phyloP scores from a whole-genome alignment of 2,113 vertebrate species.

The Callaeas wilsoni region DNA sequence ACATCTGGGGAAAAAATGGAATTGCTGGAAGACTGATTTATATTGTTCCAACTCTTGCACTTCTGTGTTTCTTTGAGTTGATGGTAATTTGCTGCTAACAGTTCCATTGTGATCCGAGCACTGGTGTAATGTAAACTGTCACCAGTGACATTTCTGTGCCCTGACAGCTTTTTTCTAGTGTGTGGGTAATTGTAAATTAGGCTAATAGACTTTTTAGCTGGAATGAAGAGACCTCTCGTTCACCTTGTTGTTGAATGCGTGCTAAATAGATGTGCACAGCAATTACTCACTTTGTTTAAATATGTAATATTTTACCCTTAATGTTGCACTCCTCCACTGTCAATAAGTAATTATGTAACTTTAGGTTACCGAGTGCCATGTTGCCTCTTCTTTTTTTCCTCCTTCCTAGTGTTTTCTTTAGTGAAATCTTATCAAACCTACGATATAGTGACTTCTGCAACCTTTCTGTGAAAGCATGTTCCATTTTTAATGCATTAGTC shows the following conservation, averaged over 20 bases:
- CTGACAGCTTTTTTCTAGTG: slow-evolving; percentile 16
- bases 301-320: background rate
- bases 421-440: background rate
- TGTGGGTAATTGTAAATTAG: slow-evolving; percentile 50
- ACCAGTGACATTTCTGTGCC: slow-evolving; percentile 16
- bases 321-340: background rate
- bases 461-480: background rate
- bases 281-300: slow-evolving; percentile 17
- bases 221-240: background rate
- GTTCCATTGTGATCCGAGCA: background rate
- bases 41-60: background rate
- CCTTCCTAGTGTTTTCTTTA: background rate
- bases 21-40: background rate
- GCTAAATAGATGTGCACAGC: background rate
- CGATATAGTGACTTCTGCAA: background rate
- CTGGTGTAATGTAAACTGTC: slow-evolving; percentile 31
- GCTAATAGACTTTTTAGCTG: slow-evolving; percentile 10
- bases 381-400: background rate
- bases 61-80: background rate
- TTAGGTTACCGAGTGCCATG: background rate
- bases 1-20: background rate
- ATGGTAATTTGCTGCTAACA: background rate
- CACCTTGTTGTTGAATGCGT: background rate
- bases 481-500: background rate
- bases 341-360: background rate